A percentile compares a stretch with the other conserved stretches of the same genome.
phyloP scores from a whole-genome alignment of 2,888 invertebrate species.

The Apotomis turbidana region DNA sequence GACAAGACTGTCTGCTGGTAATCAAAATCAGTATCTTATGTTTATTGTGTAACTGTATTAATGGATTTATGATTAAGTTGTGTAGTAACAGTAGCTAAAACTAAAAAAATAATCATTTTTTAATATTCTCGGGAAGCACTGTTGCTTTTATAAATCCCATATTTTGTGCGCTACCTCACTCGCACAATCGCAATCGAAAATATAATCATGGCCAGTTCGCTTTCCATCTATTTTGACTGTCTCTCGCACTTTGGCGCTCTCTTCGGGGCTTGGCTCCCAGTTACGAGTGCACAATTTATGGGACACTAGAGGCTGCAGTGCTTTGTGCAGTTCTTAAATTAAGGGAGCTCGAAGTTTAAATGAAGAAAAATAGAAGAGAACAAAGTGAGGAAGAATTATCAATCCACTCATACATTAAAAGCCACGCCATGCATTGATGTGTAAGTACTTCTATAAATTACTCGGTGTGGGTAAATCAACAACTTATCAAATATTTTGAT shows the following conservation, averaged over 20 bases:
- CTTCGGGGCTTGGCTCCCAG: conserved; percentile 34
- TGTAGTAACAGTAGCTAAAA: no score
- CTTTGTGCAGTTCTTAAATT: conserved; percentile 20
- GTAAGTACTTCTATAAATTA: no score
- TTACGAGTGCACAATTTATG: conserved; percentile 37
- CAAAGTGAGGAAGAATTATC: not conserved
- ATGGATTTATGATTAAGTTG: no score
- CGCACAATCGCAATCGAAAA: conserved; percentile 12
- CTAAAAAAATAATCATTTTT: no score
- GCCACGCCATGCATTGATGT: no score
- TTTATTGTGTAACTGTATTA: no score
- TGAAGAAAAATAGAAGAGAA: not conserved
- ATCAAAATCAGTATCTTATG: no score
- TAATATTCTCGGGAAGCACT: not conserved
- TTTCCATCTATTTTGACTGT: conserved; percentile 34
- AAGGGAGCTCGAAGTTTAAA: not conserved
- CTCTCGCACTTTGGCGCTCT: conserved; percentile 32
- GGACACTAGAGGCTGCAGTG: conserved; percentile 25
- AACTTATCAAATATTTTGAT: no score
- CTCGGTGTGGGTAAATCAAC: no score
- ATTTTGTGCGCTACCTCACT: conserved; percentile 2
- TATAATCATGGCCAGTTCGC: conserved; percentile 19
- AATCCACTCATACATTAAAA: not conserved
- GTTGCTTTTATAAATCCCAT: not conserved
- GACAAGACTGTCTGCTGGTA: no score